phyloP scores from a whole-genome alignment of 2,113 vertebrate genomes.

The Tiliqua scincoides region DNA sequence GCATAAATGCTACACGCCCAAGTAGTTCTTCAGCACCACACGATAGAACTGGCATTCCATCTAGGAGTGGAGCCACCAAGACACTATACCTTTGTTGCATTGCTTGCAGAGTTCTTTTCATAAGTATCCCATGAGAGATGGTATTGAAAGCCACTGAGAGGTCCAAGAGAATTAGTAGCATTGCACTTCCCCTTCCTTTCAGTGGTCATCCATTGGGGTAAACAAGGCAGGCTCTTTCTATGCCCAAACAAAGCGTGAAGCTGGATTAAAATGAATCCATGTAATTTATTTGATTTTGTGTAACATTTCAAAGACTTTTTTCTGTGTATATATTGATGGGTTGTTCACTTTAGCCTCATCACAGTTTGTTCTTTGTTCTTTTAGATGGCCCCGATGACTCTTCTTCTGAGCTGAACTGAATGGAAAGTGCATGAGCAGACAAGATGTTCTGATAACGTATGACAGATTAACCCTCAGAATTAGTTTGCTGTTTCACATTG shows the following conservation, averaged over 20 bases:
- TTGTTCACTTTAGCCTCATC: constrained; percentile 4
- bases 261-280: too few relatives aligned
- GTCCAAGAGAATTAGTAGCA: too few relatives aligned
- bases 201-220: too few relatives aligned
- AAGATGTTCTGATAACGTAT: constrained; percentile 12
- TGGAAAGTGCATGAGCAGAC: neutral
- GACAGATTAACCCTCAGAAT: constrained; percentile 1
- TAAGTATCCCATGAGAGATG: too few relatives aligned
- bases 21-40: too few relatives aligned
- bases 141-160: too few relatives aligned
- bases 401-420: neutral
- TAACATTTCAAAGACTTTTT: neutral
- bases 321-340: constrained; percentile 14
- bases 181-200: too few relatives aligned
- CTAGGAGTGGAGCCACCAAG: neutral
- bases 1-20: too few relatives aligned
- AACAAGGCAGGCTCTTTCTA: too few relatives aligned
- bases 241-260: too few relatives aligned
- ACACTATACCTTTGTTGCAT: neutral
- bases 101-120: neutral
- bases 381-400: constrained; percentile 53
- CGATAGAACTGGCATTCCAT: too few relatives aligned
- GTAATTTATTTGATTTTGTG: too few relatives aligned
- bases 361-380: constrained; percentile 24
- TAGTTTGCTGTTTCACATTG: neutral